Evolutionary conservation across 2,113 vertebrate genomes (phyloP), one percentile per base, ranked within the genome.

Genomic region (Dicrurus megarhynchus): DNA sequence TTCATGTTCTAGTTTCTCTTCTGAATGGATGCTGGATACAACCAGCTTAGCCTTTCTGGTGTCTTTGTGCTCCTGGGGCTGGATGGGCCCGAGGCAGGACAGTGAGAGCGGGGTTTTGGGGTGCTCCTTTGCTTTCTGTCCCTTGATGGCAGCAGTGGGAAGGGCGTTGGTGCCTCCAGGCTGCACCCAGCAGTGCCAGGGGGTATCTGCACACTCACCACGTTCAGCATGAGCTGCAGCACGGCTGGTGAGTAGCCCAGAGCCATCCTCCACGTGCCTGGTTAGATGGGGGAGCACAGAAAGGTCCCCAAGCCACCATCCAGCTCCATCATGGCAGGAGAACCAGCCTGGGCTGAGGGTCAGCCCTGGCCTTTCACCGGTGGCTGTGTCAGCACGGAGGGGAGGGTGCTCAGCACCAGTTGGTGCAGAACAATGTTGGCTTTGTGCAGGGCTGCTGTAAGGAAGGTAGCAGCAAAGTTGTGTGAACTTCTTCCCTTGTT

Each of bases 131-230:
- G 59, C 76, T 24, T 30, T 77, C 68, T 52, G 57, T 89, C 81
- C 42, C 73, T 69, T 52, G 68, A 21, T 65, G 76, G 71, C 73
- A 89, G 80, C 83, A 67, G 32, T 28, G 64, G 50, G 84, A 70
- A 77, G 46, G 18, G 16, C 0, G 0, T 3, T 20, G 47, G 13
- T 50, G 52, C 20, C 89, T 75, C 19, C 50, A 44, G 59, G 49
- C n/a, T 71, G 71, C 23, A 20, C 23, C 46, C 55, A 49, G 60
- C 32, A 10, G 44, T 22, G 10, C 26, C 6, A 26, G 8, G 57
- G n/a, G 60, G 13, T 16, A 2, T 14, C n/a, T 60, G 37, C 22
- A 9, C 1, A 0, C 55, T 30, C 4, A 1, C 42, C 21, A 4
- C 2, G 0, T 37, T 27, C 35, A 27, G 11, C 3, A 0, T 2